A percentile compares a stretch with the other conserved stretches of the same genome.
phyloP scores from a whole-genome alignment of 2,888 invertebrate species.

The Dynastes maya region DNA sequence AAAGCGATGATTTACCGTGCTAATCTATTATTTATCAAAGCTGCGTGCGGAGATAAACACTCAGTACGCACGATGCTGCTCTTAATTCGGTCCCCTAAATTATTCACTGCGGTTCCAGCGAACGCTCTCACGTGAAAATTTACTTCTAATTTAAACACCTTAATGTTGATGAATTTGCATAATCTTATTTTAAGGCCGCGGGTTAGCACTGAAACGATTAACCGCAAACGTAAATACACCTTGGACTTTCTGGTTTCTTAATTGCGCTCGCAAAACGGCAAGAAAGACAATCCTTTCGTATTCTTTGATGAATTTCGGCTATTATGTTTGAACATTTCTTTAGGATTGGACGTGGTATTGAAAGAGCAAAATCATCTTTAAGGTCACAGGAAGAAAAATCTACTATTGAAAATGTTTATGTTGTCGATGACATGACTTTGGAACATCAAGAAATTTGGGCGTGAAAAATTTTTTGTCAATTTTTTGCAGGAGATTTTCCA shows the following conservation, averaged over 20 bases:
- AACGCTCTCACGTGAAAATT: conserved; percentile 47
- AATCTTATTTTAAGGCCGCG: conserved; percentile 45
- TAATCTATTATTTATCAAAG: conserved; percentile 69
- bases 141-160: conserved; percentile 48
- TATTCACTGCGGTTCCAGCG: conserved; percentile 60
- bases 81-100: conserved; percentile 64
- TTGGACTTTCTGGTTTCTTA: conserved; percentile 12
- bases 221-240: conserved; percentile 27
- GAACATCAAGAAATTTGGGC: too few species aligned
- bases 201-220: conserved; percentile 30
- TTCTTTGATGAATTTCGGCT: too few species aligned
- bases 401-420: too few species aligned
- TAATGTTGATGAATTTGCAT: conserved; percentile 49
- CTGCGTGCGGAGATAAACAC: conserved; percentile 66
- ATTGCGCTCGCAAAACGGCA: not conserved
- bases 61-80: conserved; percentile 62
- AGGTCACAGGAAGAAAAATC: too few species aligned
- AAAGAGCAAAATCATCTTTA: too few species aligned
- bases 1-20: conserved; percentile 62
- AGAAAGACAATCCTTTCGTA: too few species aligned
- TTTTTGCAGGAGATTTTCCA: too few species aligned
- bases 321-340: too few species aligned
- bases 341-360: too few species aligned
- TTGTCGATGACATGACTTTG: too few species aligned
- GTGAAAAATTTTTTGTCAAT: too few species aligned